Conservation (phyloP, 2,888 invertebrate species). For the Cloeon dipterum region DNA sequence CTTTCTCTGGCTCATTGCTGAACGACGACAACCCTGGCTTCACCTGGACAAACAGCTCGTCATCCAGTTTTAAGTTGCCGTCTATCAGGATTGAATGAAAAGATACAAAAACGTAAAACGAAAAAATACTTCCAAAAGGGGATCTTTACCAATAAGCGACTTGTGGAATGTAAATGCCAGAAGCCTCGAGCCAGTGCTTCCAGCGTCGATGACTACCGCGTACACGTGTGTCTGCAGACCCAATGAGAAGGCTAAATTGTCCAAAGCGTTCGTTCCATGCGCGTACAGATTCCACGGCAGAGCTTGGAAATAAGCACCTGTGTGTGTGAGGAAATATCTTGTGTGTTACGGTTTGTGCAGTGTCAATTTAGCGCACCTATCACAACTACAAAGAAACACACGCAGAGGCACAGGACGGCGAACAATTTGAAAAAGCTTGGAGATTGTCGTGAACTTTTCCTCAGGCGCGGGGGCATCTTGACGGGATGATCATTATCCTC, state of each 20-base stretch:
- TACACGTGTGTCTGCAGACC: conserved; percentile 48
- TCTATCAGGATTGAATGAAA: conserved; percentile 11
- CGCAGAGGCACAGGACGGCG: too few relatives aligned
- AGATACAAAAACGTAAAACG: too few relatives aligned
- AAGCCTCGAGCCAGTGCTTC: conserved; percentile 76
- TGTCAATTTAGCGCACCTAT: too few relatives aligned
- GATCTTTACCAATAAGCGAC: conserved; percentile 34
- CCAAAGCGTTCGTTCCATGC: conserved; percentile 25
- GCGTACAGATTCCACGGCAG: conserved; percentile 4
- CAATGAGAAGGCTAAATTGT: conserved; percentile 45
- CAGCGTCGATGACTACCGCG: conserved; percentile 82
- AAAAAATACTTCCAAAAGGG: background rate
- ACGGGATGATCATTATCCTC: too few relatives aligned
- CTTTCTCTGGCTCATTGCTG: conserved; percentile 55
- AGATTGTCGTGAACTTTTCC: too few relatives aligned
- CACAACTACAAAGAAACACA: too few relatives aligned
- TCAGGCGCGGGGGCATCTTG: too few relatives aligned
- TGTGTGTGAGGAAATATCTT: background rate
- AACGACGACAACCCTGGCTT: conserved; percentile 84
- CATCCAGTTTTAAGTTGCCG: conserved; percentile 47
- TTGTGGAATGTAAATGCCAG: conserved; percentile 64
- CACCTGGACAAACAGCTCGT: conserved; percentile 58
- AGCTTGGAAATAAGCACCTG: conserved; percentile 5
- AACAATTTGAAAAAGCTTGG: too few relatives aligned
- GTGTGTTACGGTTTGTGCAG: background rate